A percentile compares a stretch with the other conserved stretches of the same genome.
Evolutionary conservation across 2,113 vertebrate species (phyloP).

Genomic region (Taurulus bubalis): DNA sequence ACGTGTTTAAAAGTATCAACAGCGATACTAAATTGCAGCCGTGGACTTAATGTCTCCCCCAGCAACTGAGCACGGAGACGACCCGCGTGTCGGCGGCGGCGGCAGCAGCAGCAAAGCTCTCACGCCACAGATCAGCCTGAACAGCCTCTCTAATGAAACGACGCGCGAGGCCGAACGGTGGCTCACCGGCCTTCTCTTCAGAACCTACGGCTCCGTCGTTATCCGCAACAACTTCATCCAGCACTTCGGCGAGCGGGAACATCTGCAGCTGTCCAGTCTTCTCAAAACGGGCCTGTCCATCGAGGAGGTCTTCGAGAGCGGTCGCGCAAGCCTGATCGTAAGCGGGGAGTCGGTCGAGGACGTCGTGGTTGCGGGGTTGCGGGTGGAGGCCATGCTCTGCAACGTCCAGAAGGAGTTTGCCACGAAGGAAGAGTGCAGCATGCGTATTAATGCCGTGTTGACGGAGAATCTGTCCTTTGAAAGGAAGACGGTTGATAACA

Average conservation of each 20-base stretch:
- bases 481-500: rapidly evolving
- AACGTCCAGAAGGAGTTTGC: conserved; percentile 74
- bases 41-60: background rate
- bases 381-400: conserved; percentile 85
- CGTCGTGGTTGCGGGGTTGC: conserved; percentile 58
- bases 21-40: background rate
- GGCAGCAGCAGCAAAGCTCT: background rate
- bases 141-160: conserved; percentile 7
- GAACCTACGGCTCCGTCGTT: rapidly evolving
- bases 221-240: conserved; percentile 86
- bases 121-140: conserved; percentile 73
- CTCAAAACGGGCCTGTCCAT: conserved; percentile 47
- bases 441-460: rapidly evolving
- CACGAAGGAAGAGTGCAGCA: conserved; percentile 52
- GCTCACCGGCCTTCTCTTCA: conserved; percentile 45
- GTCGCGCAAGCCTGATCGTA: conserved; percentile 75
- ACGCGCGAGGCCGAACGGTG: conserved; percentile 80
- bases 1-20: background rate
- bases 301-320: conserved; percentile 71
- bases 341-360: conserved; percentile 39
- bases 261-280: conserved; percentile 67
- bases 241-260: conserved; percentile 79
- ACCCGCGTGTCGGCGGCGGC: rapidly evolving
- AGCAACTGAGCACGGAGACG: background rate
- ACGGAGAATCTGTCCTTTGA: rapidly evolving